A percentile compares a stretch with the other conserved stretches of the same genome.
phyloP scores from a whole-genome alignment of 2,113 vertebrate species.

The Bubo scandiacus region DNA sequence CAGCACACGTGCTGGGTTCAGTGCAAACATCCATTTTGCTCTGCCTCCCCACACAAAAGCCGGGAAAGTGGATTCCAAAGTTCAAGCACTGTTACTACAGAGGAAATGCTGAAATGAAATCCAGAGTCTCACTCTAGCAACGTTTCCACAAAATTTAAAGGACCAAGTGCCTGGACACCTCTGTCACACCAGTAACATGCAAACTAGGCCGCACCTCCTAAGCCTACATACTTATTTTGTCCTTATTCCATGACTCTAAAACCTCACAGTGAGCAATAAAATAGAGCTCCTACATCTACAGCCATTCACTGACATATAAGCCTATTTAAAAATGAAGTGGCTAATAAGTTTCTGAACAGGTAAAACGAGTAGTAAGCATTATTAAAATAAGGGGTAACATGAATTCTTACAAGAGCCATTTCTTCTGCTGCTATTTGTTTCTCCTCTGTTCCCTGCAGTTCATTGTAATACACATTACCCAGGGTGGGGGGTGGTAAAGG shows the following conservation, averaged over 20 bases:
- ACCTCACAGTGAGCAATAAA: not conserved
- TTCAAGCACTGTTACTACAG: constrained; percentile 29
- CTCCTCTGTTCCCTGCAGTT: not conserved
- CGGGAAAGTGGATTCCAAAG: constrained; percentile 44
- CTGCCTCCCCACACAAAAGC: constrained; percentile 10
- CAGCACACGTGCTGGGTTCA: not conserved
- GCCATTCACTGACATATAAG: not conserved
- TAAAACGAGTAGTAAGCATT: not conserved
- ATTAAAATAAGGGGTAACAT: not conserved
- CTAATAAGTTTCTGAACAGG: not conserved
- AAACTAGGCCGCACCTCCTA: not conserved
- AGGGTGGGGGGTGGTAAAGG: not conserved
- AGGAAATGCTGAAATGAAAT: not conserved
- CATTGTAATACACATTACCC: not conserved
- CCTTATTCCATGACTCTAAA: not conserved
- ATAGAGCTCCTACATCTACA: not conserved
- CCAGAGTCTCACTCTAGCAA: not conserved
- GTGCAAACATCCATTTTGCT: constrained; percentile 35
- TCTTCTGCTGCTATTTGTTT: not conserved
- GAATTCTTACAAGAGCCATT: not conserved
- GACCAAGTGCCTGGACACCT: not conserved
- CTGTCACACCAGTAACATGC: not conserved
- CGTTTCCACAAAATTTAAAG: not conserved
- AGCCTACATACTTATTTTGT: not conserved
- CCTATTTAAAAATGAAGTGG: not conserved